Base-by-base conservation (phyloP, 1,140 invertebrate genomes). In the Agrypnia vestita region DNA sequence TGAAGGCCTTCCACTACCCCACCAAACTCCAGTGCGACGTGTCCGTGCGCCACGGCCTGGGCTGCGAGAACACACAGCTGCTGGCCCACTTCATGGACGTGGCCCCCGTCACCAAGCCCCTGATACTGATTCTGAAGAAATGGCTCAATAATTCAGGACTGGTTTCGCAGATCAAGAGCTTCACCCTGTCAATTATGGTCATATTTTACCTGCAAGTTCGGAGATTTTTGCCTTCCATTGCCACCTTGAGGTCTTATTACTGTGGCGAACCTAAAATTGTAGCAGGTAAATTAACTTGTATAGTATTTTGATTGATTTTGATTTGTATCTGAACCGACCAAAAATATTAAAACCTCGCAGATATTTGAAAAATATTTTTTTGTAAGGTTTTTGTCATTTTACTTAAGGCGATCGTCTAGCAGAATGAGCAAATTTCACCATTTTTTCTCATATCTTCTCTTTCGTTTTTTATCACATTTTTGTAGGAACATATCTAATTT, bases 11-110 rank as follows among this genome's bases (percentile, higher is more conserved):
- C 64, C 90, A 92, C 83, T 84, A 80, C n/a, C 76, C 81, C 4
- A 88, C 88, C 4, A 80, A 84, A 9, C 79, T 92, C 4, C 85
- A 89, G 43, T 91, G 91, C 84, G 91, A 93, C 85, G 85, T 93
- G 46, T 91, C 91, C 0, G 92, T 92, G 77, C 85, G 86, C 44
- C 90, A 90, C 86, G 89, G 90, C 4, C 86, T 92, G 13, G 87
- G 88, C 80, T 88, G 90, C 17, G 89, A 91, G 85, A 92, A 92
- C 82, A 90, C 90, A 1, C 87, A 86, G 84, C 86, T 90, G 83
- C 81, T 91, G 49, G 87, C 84, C 88, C 90, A 87, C 80, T 55
- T 82, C 51, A 83, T 86, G 6, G 77, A 86, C 10, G 78, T 88
- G 12, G 88, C 85, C 82, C 86, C 86, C 11, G 62, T 84, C 8